These are phyloP conservation scores for Drosophila aff. DNA, from an alignment of 1,140 invertebrate genomes.

Conservation along the genomic window DNA sequence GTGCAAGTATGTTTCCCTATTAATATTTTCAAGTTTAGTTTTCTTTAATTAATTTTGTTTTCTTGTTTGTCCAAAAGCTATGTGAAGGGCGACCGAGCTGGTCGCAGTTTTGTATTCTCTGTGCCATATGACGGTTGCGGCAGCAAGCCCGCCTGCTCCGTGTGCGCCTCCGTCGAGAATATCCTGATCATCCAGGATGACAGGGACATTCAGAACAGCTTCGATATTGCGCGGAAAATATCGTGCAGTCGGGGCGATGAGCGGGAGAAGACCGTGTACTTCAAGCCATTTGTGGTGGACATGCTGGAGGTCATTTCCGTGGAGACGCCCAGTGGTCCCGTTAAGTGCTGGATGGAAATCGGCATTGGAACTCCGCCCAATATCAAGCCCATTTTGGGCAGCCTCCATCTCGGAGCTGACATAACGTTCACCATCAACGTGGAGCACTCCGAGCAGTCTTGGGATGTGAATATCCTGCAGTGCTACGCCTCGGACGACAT, in stretches of 20 bases:
- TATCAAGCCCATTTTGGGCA: constrained; percentile 84
- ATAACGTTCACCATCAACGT: constrained; percentile 90
- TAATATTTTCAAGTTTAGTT: not conserved
- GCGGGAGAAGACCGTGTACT: constrained; percentile 88
- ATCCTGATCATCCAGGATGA: constrained; percentile 89
- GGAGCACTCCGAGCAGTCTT: constrained; percentile 88
- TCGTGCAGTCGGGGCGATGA: constrained; percentile 86
- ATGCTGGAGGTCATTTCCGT: constrained; percentile 90
- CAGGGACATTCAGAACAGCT: constrained; percentile 88
- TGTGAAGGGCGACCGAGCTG: constrained; percentile 87
- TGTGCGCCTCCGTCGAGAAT: constrained; percentile 88
- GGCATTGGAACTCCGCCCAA: constrained; percentile 89
- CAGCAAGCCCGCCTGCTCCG: constrained; percentile 87
- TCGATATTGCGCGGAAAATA: constrained; percentile 88
- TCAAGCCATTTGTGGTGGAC: constrained; percentile 90
- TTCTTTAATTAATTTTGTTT: not conserved
- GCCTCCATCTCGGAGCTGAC: constrained; percentile 90
- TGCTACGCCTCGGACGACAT: constrained; percentile 91
- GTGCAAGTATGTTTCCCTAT: constrained; percentile 86
- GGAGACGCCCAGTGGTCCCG: constrained; percentile 87
- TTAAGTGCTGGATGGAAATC: constrained; percentile 93
- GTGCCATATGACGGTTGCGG: constrained; percentile 89
- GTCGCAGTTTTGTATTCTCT: constrained; percentile 86
- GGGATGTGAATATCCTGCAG: constrained; percentile 89
- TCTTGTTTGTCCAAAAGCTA: constrained; percentile 85